phyloP scores from a whole-genome alignment of 2,888 invertebrate genomes.

The Caenorhabditis sulstoni region DNA sequence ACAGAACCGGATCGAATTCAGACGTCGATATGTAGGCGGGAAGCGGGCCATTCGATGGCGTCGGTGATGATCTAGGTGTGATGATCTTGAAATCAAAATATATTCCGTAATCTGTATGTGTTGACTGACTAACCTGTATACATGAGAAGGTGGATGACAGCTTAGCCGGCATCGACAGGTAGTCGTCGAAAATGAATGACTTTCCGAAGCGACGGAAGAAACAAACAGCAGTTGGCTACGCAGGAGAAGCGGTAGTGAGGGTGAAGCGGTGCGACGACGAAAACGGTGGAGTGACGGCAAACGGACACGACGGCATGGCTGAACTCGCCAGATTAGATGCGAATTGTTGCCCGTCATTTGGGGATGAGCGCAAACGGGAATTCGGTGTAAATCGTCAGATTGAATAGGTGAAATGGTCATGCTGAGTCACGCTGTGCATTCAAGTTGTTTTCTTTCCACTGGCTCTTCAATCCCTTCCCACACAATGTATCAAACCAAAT shows the following conservation, averaged over 20 bases:
- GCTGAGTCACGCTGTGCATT: neutral
- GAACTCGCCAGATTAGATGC: constrained; percentile 49
- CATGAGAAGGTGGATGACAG: constrained; percentile 42
- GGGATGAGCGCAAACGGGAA: constrained; percentile 51
- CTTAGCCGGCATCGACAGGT: constrained; percentile 27
- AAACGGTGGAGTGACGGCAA: constrained; percentile 21
- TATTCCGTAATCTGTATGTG: neutral
- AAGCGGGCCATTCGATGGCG: constrained; percentile 31
- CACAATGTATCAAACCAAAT: constrained; percentile 13
- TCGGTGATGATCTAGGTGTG: constrained; percentile 55
- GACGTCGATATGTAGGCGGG: constrained; percentile 53
- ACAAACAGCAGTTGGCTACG: constrained; percentile 9
- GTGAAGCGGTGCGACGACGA: constrained; percentile 20
- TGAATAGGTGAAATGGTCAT: neutral
- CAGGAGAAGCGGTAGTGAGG: constrained; percentile 10
- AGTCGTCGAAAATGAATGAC: constrained; percentile 25
- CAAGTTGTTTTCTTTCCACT: neutral
- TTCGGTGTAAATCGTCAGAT: neutral
- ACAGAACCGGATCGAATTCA: constrained; percentile 62
- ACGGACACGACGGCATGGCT: constrained; percentile 47
- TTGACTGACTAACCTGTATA: constrained; percentile 47
- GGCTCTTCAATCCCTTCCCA: neutral
- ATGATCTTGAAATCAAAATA: constrained; percentile 39
- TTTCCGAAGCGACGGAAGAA: constrained; percentile 10
- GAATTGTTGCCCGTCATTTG: constrained; percentile 46